A percentile compares a stretch with the other conserved stretches of the same genome.
phyloP scores from a whole-genome alignment of 2,888 invertebrate genomes.

The Acleris laterana region DNA sequence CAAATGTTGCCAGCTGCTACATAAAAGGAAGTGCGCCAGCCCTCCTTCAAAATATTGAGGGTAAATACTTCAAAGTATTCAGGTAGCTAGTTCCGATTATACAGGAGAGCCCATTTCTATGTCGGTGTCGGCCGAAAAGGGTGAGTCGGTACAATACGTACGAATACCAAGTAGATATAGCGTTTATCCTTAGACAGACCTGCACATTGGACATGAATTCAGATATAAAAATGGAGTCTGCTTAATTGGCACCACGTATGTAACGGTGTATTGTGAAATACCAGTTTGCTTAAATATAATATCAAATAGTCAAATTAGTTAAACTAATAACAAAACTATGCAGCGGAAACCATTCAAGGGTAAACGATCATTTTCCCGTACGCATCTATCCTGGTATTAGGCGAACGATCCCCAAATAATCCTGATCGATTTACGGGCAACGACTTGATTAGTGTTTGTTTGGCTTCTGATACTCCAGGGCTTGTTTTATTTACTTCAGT shows the following conservation, averaged over 20 bases:
- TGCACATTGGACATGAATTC: not conserved
- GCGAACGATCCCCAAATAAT: conserved; percentile 33
- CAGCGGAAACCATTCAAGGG: conserved; percentile 12
- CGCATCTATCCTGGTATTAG: conserved; percentile 9
- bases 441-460: conserved; percentile 28
- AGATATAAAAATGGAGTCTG: no score
- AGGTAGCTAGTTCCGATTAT: conserved; percentile 68
- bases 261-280: no score
- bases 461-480: conserved; percentile 26
- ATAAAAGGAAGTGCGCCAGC: conserved; percentile 60
- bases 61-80: conserved; percentile 43
- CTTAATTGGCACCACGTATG: no score
- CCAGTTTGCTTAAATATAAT: no score
- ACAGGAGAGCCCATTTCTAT: conserved; percentile 52
- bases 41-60: conserved; percentile 63
- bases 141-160: conserved; percentile 11
- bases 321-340: not conserved
- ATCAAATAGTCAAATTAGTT: not conserved
- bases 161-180: not conserved
- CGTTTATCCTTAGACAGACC: not conserved
- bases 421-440: conserved; percentile 25
- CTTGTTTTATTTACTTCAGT: not conserved
- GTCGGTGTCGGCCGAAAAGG: conserved; percentile 33
- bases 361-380: conserved; percentile 10
- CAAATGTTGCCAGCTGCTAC: conserved; percentile 60